Evolutionary conservation across 2,797 vertebrate species (phyloP), one percentile per base, ranked within the genome.

Genomic region (Gymnoscopelus microlampas): DNA sequence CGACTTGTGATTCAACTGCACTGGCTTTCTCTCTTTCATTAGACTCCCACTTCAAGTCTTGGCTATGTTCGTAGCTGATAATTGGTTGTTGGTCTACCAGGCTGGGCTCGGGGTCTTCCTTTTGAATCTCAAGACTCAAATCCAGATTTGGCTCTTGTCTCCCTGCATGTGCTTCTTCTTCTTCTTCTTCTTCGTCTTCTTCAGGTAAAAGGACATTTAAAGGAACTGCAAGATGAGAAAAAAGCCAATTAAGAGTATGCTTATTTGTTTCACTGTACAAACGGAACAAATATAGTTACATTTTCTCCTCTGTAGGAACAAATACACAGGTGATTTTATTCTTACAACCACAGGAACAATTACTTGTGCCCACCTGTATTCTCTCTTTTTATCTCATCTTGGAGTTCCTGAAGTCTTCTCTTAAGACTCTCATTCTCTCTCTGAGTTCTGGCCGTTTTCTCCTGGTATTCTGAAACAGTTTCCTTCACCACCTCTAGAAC

Each of bases 401-500:
- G 86, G 0, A 93, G 86, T 64, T 93, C 93, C 70, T 83, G 86
- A 60, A 93, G 74, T 53, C 77, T 86, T 32, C 84, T 89, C 66
- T 81, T 92, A 53, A 93, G 85, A 61, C 82, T 89, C 54, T 89
- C 86, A 0, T 94, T 94, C 73, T 94, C 93, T 62, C 91, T 87
- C 71, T 90, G 89, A 0, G 91, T 93, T 19, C 91, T 77, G 62
- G 81, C 82, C 7, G 91, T 91, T 82, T 92, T 93, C 69, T 92
- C 85, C 70, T 93, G 91, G 70, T 92, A 93, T 66, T 93, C 92
- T 0, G 81, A 85, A 61, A 93, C 91, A 0, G 91, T 92, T 76
- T 92, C 90, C 63, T 65, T 73, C 64, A 80, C 12, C 26, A 53
- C 79, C 60, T 82, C 77, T 29, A 85, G 68, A 32, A 85, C 83